These are phyloP conservation scores for Dynastes grantii DNA, from an alignment of 2,888 invertebrate genomes.

Conservation along the genomic window DNA sequence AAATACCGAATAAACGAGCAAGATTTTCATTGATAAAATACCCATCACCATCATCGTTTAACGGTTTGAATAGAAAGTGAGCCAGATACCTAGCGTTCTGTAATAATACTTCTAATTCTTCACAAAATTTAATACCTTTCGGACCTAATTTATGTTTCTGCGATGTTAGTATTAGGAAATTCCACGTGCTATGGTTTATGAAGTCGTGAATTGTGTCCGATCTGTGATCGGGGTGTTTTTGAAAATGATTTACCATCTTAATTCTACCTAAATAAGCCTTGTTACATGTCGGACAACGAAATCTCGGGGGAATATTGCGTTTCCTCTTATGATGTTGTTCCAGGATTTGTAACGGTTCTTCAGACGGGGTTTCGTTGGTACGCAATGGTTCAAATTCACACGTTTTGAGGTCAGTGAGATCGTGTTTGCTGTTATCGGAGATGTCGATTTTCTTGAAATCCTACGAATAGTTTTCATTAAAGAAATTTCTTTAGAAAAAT, in stretches of 20 bases:
- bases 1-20: conserved; percentile 64
- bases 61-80: conserved; percentile 64
- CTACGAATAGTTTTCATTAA: conserved; percentile 52
- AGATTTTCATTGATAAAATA: conserved; percentile 65
- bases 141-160: conserved; percentile 63
- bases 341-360: conserved; percentile 49
- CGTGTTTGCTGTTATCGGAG: conserved; percentile 52
- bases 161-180: conserved; percentile 65
- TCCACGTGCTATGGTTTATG: conserved; percentile 66
- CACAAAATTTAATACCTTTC: conserved; percentile 65
- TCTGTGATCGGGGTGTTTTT: conserved; percentile 77
- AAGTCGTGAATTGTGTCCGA: conserved; percentile 61
- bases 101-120: conserved; percentile 65
- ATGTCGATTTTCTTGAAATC: conserved; percentile 65
- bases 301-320: conserved; percentile 72
- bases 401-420: conserved; percentile 59
- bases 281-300: conserved; percentile 77
- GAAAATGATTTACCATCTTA: conserved; percentile 76
- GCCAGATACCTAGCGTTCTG: conserved; percentile 64
- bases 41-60: conserved; percentile 58
- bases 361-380: conserved; percentile 57
- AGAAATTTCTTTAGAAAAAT: too few species aligned
- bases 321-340: conserved; percentile 53
- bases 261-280: conserved; percentile 77
- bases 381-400: conserved; percentile 62